Conservation (phyloP, 2,797 vertebrate species). For the Poecilia velifera region DNA sequence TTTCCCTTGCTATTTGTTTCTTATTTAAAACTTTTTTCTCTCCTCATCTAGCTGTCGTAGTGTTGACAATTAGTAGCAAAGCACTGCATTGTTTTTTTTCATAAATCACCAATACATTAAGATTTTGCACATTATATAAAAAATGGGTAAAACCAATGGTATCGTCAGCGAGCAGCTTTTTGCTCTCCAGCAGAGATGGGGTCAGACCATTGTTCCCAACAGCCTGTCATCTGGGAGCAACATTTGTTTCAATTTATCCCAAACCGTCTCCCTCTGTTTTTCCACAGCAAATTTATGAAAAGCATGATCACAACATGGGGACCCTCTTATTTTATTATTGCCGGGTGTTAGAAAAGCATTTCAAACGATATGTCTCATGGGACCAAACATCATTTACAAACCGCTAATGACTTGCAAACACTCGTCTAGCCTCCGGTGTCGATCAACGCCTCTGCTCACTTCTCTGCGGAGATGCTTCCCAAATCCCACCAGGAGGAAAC, state of each 20-base stretch:
- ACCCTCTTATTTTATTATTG: conserved; percentile 96
- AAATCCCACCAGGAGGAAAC: conserved; percentile 58
- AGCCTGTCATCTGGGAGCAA: conserved; percentile 74
- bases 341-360: conserved; percentile 95
- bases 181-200: not conserved
- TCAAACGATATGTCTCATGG: conserved; percentile 99
- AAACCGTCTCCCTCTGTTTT: conserved; percentile 66
- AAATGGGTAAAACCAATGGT: too few relatives aligned
- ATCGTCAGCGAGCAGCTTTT: too few relatives aligned
- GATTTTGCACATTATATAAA: too few relatives aligned
- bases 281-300: conserved; percentile 85
- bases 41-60: too few relatives aligned
- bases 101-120: too few relatives aligned
- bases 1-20: too few relatives aligned
- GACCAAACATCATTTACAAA: conserved; percentile 99
- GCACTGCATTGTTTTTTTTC: too few relatives aligned
- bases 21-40: too few relatives aligned
- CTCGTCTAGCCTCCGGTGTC: conserved; percentile 92
- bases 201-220: conserved; percentile 65
- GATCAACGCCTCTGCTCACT: conserved; percentile 77
- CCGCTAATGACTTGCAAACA: conserved; percentile 99
- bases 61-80: too few relatives aligned
- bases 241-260: conserved; percentile 70
- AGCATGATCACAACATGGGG: conserved; percentile 90
- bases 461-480: conserved; percentile 78